Evolutionary conservation across 2,113 vertebrate genomes (phyloP).

Genomic region (Todiramphus saurophagus): DNA sequence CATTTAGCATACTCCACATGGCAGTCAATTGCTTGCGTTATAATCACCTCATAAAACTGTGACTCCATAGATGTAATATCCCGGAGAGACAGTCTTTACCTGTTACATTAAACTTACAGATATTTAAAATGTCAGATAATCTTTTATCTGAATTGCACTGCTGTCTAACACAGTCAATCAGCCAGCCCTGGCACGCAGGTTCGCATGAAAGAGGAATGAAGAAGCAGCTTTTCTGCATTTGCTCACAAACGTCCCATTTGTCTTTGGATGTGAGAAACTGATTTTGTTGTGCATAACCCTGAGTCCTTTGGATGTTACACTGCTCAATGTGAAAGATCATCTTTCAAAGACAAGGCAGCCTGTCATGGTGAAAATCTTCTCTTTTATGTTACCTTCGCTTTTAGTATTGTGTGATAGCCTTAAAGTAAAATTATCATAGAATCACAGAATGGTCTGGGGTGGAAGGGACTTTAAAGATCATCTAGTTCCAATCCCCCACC

Average conservation of each 20-base stretch:
- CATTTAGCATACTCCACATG: slow-evolving; percentile 9
- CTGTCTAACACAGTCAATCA: slow-evolving; percentile 4
- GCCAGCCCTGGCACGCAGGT: neutral
- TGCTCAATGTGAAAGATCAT: neutral
- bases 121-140: slow-evolving; percentile 29
- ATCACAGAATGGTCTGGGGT: neutral
- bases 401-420: neutral
- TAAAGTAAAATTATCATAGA: neutral
- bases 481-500: neutral
- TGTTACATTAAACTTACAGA: slow-evolving; percentile 45
- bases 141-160: neutral
- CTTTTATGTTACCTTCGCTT: neutral
- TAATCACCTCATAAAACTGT: slow-evolving; percentile 27
- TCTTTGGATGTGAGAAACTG: neutral
- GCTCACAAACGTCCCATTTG: neutral
- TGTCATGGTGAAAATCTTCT: neutral
- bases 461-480: neutral
- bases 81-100: neutral
- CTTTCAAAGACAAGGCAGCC: neutral
- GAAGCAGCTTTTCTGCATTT: neutral
- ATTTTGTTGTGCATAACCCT: neutral
- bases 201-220: neutral
- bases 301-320: neutral
- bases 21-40: slow-evolving; percentile 12
- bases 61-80: neutral